Base-by-base conservation (phyloP, 1,140 invertebrate species). In the Drosophila ironensis region DNA sequence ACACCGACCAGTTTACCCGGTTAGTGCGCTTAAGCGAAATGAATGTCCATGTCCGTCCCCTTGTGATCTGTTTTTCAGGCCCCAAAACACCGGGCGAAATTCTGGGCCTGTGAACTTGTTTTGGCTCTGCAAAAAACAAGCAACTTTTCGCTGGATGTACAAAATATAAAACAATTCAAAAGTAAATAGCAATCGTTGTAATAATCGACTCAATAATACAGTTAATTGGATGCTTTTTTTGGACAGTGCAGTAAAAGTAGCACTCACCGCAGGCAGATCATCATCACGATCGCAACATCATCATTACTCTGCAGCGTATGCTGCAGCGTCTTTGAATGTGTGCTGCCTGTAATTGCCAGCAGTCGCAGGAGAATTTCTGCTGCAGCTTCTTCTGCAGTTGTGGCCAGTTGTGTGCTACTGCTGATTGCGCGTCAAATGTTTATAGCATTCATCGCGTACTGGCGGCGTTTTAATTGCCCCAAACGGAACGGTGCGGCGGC, bases 381-480 rank as follows among this genome's bases (percentile, higher is more conserved):
- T 66, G 48, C 38, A 50, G 40, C 30, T 60, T 33, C 8, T 57
- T 20, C 40, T 59, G 25, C 37, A 46, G 51, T 20, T 63, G 40
- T 2, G 19, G n/a, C 46, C 45, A 57, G 37, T n/a, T 37, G 46
- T 35, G 46, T 27, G 40, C 20, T 66, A 41, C 40, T 82, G 72
- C 78, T 84, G 75, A 80, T 80, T 80, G 75, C 75, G 76, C 72
- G 73, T 78, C 76, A 84, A 84, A 86, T 84, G 78, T 86, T 84
- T 84, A 84, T 86, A 73, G 80, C 78, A 84, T 84, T 78, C 80
- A 84, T 86, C 77, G 77, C 77, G 77, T 82, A 78, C 80, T 84
- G 78, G 63, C 70, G 74, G 80, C 69, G 80, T 78, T 82, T 82
- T 82, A 82, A 82, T 84, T 82, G 78, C 78, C 59, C 38, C n/a